A percentile compares a stretch with the other conserved stretches of the same genome.
These are phyloP conservation scores for Platycheirus albimanus DNA, from an alignment of 2,888 invertebrate genomes.

Conservation along the genomic window DNA sequence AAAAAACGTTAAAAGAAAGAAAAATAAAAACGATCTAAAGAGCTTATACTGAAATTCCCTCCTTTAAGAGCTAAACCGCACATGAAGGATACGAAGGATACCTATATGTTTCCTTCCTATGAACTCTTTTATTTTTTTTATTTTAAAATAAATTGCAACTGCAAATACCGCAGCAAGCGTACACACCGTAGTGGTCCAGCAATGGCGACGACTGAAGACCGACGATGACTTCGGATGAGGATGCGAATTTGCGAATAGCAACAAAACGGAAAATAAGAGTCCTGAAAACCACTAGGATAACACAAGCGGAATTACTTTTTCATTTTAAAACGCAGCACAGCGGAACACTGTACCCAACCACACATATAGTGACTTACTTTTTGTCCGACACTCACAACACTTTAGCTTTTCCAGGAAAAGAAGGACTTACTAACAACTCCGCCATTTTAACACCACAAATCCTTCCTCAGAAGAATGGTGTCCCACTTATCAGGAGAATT, in stretches of 20 bases:
- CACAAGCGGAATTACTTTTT: slow-evolving; percentile 66
- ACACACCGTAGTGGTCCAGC: slow-evolving; percentile 39
- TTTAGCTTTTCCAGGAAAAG: slow-evolving; percentile 9
- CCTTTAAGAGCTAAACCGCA: slow-evolving; percentile 13
- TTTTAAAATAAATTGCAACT: slow-evolving; percentile 38
- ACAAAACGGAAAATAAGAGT: slow-evolving; percentile 40
- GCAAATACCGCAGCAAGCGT: slow-evolving; percentile 38
- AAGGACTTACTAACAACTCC: slow-evolving; percentile 25
- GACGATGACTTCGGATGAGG: slow-evolving; percentile 35
- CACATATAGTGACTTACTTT: slow-evolving; percentile 13
- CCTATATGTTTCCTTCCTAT: slow-evolving; percentile 36
- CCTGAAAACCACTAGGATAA: slow-evolving; percentile 58
- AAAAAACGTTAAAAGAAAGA: slow-evolving; percentile 8
- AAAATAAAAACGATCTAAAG: slow-evolving; percentile 23
- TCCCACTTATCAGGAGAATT: slow-evolving; percentile 5
- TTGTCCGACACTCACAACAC: slow-evolving; percentile 30
- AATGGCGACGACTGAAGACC: not conserved
- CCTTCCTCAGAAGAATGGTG: slow-evolving; percentile 7
- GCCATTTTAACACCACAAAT: slow-evolving; percentile 23
- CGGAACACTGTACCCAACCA: slow-evolving; percentile 19
- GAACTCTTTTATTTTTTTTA: slow-evolving; percentile 5
- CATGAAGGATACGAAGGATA: slow-evolving; percentile 44
- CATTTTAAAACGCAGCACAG: slow-evolving; percentile 49
- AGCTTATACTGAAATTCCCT: slow-evolving; percentile 13
- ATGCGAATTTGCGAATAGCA: slow-evolving; percentile 41